phyloP scores from a whole-genome alignment of 2,888 invertebrate genomes.

The Leptothorax acervorum region DNA sequence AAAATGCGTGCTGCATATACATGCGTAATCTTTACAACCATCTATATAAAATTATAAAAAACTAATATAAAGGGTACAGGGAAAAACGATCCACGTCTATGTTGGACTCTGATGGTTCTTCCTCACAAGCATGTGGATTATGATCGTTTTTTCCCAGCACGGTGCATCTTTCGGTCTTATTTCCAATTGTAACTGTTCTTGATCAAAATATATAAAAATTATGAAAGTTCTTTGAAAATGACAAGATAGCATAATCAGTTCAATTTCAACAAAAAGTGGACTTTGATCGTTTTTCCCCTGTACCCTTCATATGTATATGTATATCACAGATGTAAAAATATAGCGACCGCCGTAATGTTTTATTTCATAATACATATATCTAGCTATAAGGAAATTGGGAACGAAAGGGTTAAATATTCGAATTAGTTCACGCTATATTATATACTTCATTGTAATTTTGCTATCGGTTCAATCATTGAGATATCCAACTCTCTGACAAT shows the following conservation, averaged over 20 bases:
- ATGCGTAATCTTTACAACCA: background rate
- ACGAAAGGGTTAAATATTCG: conserved; percentile 2
- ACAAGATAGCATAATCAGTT: no score
- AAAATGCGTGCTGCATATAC: background rate
- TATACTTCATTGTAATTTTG: background rate
- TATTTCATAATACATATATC: background rate
- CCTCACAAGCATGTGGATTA: no score
- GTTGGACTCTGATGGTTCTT: no score
- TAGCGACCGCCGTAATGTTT: background rate
- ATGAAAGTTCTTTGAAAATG: no score
- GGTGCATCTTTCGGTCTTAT: no score
- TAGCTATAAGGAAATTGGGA: background rate
- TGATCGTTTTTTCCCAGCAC: no score
- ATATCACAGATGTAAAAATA: background rate
- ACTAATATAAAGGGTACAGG: background rate
- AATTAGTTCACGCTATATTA: background rate
- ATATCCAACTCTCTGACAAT: conserved; percentile 11
- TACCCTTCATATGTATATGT: no score
- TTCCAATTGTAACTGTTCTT: no score
- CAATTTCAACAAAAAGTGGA: no score
- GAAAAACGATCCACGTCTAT: no score
- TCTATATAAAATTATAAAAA: background rate
- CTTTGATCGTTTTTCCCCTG: no score
- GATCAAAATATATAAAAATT: no score
- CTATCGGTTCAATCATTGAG: background rate